Evolutionary conservation across 1,140 invertebrate genomes (phyloP), one percentile per base, ranked within the genome.

Genomic region (Zelostemma sp.): DNA sequence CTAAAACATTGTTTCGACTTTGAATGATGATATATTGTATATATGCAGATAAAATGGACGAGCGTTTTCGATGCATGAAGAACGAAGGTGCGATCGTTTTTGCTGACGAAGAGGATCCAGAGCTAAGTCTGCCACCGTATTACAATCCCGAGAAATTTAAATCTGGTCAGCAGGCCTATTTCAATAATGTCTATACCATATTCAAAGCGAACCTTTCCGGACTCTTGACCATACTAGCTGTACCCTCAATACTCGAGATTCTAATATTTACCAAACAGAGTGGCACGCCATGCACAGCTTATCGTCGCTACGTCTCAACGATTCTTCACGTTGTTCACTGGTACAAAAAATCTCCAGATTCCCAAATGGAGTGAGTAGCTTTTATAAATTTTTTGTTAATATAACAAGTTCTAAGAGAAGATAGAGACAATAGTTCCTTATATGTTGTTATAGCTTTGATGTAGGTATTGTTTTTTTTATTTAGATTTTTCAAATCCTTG

Each of bases 281-380:
- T 21, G 87, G 88, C 15, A 89, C 87, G 1, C 76, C 87, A 0
- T 86, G 87, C 15, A 88, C 87, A 0, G 91, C 94, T 0, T 95
- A 94, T 78, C 89, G 88, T 38, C 86, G 95, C 68, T 96, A 96
- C 76, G 76, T 93, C 1, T 88, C 80, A 0, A 85, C 84, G 0
- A 76, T 92, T 35, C 81, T 90, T 1, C 92, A 95, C 70, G 89
- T 91, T 14, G 79, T 89, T 1, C 74, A 88, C 1, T 97, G 95
- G 95, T 93, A 93, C 68, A 82, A 88, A 9, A 82, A 89, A 41
- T 87, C 91, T 21, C 86, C 93, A 6, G 82, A 84, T 53, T 85
- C 84, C 53, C 82, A 86, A 17, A 83, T 82, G 14, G 73, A 84
- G 88, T 90, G 77, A 87, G 87, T 86, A 56, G 0, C 61, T 72